Evolutionary conservation across 2,797 vertebrate species (phyloP), one percentile per base, ranked within the genome.

Genomic region (Melanotaenia trifasciata): DNA sequence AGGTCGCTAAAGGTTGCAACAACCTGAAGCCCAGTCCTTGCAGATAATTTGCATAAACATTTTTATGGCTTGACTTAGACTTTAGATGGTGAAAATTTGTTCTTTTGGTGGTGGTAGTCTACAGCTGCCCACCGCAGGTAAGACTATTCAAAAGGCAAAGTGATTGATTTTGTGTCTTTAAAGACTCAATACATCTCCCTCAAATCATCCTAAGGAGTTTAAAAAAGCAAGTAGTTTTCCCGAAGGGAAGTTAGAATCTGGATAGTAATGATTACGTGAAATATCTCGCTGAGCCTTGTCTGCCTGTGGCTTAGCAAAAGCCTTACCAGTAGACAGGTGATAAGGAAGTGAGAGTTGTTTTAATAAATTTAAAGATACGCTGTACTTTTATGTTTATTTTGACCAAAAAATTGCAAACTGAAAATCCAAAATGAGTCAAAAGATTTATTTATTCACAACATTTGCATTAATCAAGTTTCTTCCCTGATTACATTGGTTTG

Each of bases 201-300:
- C 38, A 72, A 81, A 79, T 60, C 43, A 36, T 62, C 70, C 54
- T 3, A 10, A 63, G 72, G 64, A 89, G 74, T 87, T 82, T 81
- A 80, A 82, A 62, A 4, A 54, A 8, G 60, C 9, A 26, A 58
- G 75, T 57, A 35, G 74, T 83, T 87, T 73, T 87, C 83, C 74
- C 77, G 74, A 65, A 71, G 80, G 70, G 68, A 79, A 70, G 67
- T 84, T 78, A 54, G 77, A 83, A 84, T 88, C 67, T 83, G 74
- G 66, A 74, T 59, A 64, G 74, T 8, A 13, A 76, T 79, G 82
- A 89, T 84, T 88, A 84, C 67, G 84, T 60, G 51, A 77, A 80
- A 76, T 67, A 83, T 84, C 79, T 74, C 64, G 54, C 78, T 67
- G 81, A 87, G 80, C 65, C 53, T 67, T 38, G 70, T 81, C 86